Conservation (phyloP, 2,113 vertebrate genomes). For the Stegastes partitus region DNA sequence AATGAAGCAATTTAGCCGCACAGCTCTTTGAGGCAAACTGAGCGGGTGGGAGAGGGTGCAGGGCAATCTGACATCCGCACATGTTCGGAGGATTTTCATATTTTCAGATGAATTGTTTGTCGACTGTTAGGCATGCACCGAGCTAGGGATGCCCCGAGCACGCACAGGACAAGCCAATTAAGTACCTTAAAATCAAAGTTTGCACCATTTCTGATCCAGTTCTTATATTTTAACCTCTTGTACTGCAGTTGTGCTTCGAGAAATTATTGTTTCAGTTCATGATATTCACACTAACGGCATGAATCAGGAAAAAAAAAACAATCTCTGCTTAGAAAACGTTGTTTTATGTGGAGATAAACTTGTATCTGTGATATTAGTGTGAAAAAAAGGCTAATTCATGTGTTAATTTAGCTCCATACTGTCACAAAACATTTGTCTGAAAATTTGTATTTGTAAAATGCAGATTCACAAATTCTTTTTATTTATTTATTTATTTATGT, state of each 20-base stretch:
- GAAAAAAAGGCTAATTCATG: no score
- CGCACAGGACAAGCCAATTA: neutral
- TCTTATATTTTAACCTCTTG: slow-evolving; percentile 51
- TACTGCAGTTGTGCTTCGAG: neutral
- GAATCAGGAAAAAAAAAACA: no score
- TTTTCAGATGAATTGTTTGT: slow-evolving; percentile 22
- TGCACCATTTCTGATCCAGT: slow-evolving; percentile 44
- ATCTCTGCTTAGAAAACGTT: no score
- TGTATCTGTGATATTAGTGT: no score
- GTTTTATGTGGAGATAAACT: no score
- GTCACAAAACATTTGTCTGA: no score
- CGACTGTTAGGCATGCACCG: slow-evolving; percentile 38
- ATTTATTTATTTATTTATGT: no score
- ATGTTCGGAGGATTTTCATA: slow-evolving; percentile 33
- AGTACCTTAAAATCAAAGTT: neutral
- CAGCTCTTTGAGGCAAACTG: slow-evolving; percentile 40
- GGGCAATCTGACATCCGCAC: slow-evolving; percentile 32
- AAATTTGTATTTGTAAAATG: no score
- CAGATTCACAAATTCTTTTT: neutral
- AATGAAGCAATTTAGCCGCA: slow-evolving; percentile 30
- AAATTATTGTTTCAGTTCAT: no score
- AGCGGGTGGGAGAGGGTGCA: slow-evolving; percentile 34
- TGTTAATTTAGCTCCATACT: no score
- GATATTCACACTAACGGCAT: no score
- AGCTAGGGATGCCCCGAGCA: slow-evolving; percentile 50